phyloP scores from a whole-genome alignment of 2,113 vertebrate genomes.

The Micronycteris hirsuta region DNA sequence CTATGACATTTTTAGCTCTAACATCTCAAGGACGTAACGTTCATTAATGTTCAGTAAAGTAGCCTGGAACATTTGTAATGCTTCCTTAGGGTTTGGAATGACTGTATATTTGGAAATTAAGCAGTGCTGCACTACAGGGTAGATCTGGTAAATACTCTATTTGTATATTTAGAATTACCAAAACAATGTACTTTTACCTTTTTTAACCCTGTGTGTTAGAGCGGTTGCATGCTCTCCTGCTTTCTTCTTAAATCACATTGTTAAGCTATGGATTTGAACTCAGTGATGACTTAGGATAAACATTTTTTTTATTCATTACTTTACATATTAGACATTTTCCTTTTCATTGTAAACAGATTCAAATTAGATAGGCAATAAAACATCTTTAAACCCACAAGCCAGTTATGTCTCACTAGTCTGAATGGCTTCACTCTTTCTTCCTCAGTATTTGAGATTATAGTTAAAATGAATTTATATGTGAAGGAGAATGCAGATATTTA shows the following conservation, averaged over 20 bases:
- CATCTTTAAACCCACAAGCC: slow-evolving; percentile 50
- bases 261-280: slow-evolving; percentile 61
- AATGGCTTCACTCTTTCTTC: slow-evolving; percentile 57
- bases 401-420: slow-evolving; percentile 57
- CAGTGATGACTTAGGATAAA: slow-evolving; percentile 46
- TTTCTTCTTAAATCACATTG: slow-evolving; percentile 58
- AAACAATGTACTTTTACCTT: slow-evolving; percentile 54
- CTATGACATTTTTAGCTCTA: slow-evolving; percentile 40
- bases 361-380: slow-evolving; percentile 61
- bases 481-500: slow-evolving; percentile 35
- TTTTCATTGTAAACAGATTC: slow-evolving; percentile 59
- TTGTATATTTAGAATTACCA: slow-evolving; percentile 66
- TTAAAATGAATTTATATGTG: slow-evolving; percentile 44
- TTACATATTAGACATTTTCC: slow-evolving; percentile 53
- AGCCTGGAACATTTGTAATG: slow-evolving; percentile 52
- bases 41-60: slow-evolving; percentile 34
- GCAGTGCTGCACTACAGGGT: slow-evolving; percentile 65
- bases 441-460: slow-evolving; percentile 48
- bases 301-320: slow-evolving; percentile 49
- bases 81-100: slow-evolving; percentile 55
- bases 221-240: slow-evolving; percentile 62
- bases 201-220: slow-evolving; percentile 62
- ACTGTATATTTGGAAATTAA: slow-evolving; percentile 58
- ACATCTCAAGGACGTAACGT: slow-evolving; percentile 20
- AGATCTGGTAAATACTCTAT: slow-evolving; percentile 63